A percentile compares a stretch with the other conserved stretches of the same genome.
Conservation (phyloP, 2,113 vertebrate species). For the Struthio camelus region DNA sequence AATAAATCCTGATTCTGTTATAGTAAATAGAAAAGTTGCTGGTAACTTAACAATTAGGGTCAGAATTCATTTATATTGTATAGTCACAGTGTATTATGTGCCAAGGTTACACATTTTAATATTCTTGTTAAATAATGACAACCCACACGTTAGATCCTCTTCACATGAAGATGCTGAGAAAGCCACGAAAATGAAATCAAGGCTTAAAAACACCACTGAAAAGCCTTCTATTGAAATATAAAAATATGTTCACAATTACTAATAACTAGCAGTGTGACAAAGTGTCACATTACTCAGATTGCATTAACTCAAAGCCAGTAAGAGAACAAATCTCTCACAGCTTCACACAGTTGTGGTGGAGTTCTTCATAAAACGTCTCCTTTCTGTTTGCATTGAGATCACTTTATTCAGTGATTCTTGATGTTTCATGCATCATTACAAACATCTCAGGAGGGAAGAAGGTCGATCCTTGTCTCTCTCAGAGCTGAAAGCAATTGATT, state of each 20-base stretch:
- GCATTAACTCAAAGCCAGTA: neutral
- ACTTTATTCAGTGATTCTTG: neutral
- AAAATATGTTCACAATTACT: neutral
- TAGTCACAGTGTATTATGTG: neutral
- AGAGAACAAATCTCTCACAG: neutral
- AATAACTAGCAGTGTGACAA: neutral
- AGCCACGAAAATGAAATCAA: neutral
- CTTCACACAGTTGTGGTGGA: neutral
- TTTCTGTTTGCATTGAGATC: neutral
- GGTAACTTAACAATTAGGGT: neutral
- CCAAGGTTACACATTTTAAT: neutral
- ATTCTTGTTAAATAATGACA: neutral
- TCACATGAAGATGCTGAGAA: neutral
- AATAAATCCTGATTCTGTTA: neutral
- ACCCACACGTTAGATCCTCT: neutral
- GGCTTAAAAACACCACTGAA: neutral
- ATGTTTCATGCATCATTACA: neutral
- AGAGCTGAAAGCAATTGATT: neutral
- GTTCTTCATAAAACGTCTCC: neutral
- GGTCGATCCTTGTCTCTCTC: neutral
- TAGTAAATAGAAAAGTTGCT: neutral
- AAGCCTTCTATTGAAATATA: neutral
- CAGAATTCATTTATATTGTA: neutral
- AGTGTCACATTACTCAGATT: neutral
- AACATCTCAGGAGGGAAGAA: neutral